Base-by-base conservation (phyloP, 2,888 invertebrate genomes). In the Brassicogethes aeneus region DNA sequence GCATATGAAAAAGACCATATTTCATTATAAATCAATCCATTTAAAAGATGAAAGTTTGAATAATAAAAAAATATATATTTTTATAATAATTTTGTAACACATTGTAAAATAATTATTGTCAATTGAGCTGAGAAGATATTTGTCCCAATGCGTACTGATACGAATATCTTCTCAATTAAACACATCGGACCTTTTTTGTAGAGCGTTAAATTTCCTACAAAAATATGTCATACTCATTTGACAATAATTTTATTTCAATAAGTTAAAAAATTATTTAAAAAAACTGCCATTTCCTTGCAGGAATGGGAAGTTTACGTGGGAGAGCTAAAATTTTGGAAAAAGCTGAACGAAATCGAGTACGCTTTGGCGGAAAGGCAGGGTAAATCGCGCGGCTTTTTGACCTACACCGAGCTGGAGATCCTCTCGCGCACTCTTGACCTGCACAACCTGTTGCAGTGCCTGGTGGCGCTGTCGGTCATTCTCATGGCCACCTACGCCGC, bases 231-330 rank as follows among this genome's bases (percentile, higher is more conserved):
- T n/a, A n/a, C n/a, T n/a, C n/a, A n/a, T n/a, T n/a, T n/a, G n/a
- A n/a, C n/a, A n/a, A n/a, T n/a, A n/a, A n/a, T n/a, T n/a, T n/a
- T n/a, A n/a, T n/a, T n/a, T n/a, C n/a, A n/a, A n/a, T n/a, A n/a
- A n/a, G n/a, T n/a, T n/a, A n/a, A n/a, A n/a, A n/a, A 36, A 36
- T 16, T 36, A 3, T 33, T 34, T 15, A 23, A 7, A 23, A 23
- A 23, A 23, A 23, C 10, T 10, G 10, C 10, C 23, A 23, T 15
- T 42, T 50, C 46, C 65, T 15, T 59, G n/a, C n/a, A 86, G 90
- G 79, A 91, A 57, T 94, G 94, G 94, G 79, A 86, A 53, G 75
- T 93, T 38, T 90, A 80, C 70, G 85, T 92, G 40, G 79, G 76
- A 54, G 78, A 82, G 48, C 70, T 79, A 53, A 77, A 80, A 39